Conservation (phyloP, 2,888 invertebrate species). For the Andrena haemorrhoa region DNA sequence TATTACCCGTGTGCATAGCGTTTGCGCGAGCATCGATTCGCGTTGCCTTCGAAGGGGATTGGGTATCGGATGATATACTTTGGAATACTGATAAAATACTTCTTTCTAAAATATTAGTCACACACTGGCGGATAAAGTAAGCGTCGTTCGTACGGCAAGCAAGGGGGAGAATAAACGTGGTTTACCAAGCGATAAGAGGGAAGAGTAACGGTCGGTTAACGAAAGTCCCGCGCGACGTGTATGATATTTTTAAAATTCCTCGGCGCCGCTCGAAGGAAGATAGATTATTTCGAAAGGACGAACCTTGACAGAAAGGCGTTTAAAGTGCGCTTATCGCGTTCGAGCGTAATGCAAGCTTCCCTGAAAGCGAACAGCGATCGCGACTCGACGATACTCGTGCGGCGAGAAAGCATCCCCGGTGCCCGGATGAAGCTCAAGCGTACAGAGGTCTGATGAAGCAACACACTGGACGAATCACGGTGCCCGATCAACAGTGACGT, state of each 20-base stretch:
- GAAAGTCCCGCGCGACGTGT: slow-evolving; percentile 16
- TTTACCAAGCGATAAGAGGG: slow-evolving; percentile 16
- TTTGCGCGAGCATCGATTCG: slow-evolving; percentile 34
- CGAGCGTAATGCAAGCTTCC: slow-evolving; percentile 7
- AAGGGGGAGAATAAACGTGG: slow-evolving; percentile 12
- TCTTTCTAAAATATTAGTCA: slow-evolving; percentile 36
- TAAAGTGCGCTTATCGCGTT: neutral
- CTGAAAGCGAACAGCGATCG: slow-evolving; percentile 33
- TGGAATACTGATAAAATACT: slow-evolving; percentile 36
- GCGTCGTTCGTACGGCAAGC: slow-evolving; percentile 23
- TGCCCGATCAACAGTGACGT: slow-evolving; percentile 53
- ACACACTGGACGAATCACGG: slow-evolving; percentile 77
- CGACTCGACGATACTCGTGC: slow-evolving; percentile 32
- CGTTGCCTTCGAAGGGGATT: slow-evolving; percentile 26
- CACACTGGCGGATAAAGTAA: neutral
- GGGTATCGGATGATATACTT: slow-evolving; percentile 12
- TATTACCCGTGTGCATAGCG: slow-evolving; percentile 5
- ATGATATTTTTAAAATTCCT: neutral
- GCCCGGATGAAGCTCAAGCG: slow-evolving; percentile 33
- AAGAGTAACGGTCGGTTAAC: slow-evolving; percentile 17
- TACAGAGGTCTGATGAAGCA: slow-evolving; percentile 68
- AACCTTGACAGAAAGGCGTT: neutral
- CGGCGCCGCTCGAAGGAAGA: too few relatives aligned
- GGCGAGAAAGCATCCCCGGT: slow-evolving; percentile 25
- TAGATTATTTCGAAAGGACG: neutral